Evolutionary conservation across 1,140 invertebrate genomes (phyloP).

Genomic region (Drosophila pseudoananassae): DNA sequence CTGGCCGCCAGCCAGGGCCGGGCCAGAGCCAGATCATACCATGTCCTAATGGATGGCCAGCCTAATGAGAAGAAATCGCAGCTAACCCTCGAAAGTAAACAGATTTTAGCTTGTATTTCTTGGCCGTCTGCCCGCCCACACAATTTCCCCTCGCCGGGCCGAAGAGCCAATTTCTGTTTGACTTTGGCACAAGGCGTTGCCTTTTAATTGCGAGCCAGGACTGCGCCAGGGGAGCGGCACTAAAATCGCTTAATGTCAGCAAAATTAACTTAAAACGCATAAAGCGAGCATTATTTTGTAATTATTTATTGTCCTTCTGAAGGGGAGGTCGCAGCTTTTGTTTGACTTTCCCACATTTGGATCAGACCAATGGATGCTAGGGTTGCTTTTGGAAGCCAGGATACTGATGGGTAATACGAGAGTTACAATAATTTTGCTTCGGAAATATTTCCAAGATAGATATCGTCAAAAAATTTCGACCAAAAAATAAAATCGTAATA

Average conservation of each 20-base stretch:
- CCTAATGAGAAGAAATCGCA: slow-evolving; percentile 45
- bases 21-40: background rate
- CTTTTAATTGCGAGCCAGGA: slow-evolving; percentile 62
- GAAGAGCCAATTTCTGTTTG: slow-evolving; percentile 54
- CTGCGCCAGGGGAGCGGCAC: slow-evolving; percentile 53
- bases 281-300: slow-evolving; percentile 82
- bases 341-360: slow-evolving; percentile 68
- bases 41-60: slow-evolving; percentile 1
- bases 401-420: too few relatives aligned
- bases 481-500: too few relatives aligned
- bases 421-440: too few relatives aligned
- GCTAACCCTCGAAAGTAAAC: slow-evolving; percentile 43
- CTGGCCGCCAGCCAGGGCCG: background rate
- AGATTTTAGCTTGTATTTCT: slow-evolving; percentile 35
- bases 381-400: slow-evolving; percentile 15
- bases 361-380: slow-evolving; percentile 15
- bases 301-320: slow-evolving; percentile 66
- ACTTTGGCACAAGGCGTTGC: slow-evolving; percentile 61
- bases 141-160: slow-evolving; percentile 30
- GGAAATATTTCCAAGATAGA: too few relatives aligned
- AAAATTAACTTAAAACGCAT: slow-evolving; percentile 83
- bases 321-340: slow-evolving; percentile 29
- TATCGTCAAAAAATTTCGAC: too few relatives aligned
- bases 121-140: slow-evolving; percentile 62
- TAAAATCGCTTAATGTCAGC: slow-evolving; percentile 80